Base-by-base conservation (phyloP, 2,888 invertebrate species). In the Mycalesis mineus region DNA sequence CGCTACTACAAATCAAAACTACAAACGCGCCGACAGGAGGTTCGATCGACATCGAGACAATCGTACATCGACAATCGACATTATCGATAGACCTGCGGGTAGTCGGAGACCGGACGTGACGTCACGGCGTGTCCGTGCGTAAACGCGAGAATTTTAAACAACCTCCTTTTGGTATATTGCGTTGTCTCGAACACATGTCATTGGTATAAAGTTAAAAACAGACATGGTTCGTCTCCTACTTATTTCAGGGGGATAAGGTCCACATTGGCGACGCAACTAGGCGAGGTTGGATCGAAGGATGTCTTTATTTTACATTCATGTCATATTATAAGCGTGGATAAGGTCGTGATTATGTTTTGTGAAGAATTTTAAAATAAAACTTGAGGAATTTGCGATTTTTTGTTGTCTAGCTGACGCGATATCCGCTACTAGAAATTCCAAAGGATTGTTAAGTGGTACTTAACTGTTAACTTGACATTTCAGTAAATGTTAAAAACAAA, bases 131-230 rank as follows among this genome's bases (percentile, higher is more conserved):
- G 72, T 71, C 75, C 75, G 77, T 73, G 81, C 82, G 84, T 85
- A 84, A 83, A 84, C 82, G 74, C 77, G 78, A 83, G 87, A 86
- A 89, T 88, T 85, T 87, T 85, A 88, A 88, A 87, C 87, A 88
- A 87, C 79, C 83, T 78, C 73, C 77, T 81, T 82, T 83, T 78
- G 74, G 80, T 81, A 78, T 80, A 82, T 78, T 77, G 79, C 77
- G 77, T 74, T 74, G 78, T 79, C 77, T 80, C 70, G 65, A 79
- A 78, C 82, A 85, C 75, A 85, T 84, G 84, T 83, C 84, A 80
- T 74, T 77, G 72, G 70, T 68, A 74, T 75, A 78, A 78, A 78
- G 72, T 69, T 68, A 74, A 75, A 78, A 78, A 78, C 75, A 76
- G 67, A 73, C 69, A 67, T 74, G 70, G 69, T 72, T 69, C 74